A percentile compares a stretch with the other conserved stretches of the same genome.
Conservation (phyloP, 2,797 vertebrate genomes). For the Halcyon smyrnensis region DNA sequence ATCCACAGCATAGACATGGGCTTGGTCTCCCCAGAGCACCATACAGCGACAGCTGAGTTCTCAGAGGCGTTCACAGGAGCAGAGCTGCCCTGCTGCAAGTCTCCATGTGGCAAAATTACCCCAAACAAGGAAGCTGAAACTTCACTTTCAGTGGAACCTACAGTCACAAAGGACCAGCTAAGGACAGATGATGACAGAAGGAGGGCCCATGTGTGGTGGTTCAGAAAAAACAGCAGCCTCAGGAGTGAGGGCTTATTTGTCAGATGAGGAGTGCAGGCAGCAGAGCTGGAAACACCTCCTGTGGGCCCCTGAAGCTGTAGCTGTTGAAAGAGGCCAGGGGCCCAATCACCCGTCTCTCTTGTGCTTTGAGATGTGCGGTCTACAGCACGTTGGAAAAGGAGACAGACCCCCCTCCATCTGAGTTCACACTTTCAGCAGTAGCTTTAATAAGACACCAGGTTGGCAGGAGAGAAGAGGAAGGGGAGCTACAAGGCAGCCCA, state of each 20-base stretch:
- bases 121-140: background rate
- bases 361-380: background rate
- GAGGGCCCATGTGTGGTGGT: background rate
- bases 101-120: background rate
- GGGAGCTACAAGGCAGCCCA: background rate
- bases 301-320: constrained; percentile 1
- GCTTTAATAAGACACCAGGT: background rate
- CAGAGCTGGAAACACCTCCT: constrained; percentile 26
- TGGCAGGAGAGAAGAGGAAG: background rate
- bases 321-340: constrained; percentile 12
- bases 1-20: background rate
- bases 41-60: background rate
- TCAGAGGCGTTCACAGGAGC: background rate
- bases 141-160: background rate
- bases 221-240: background rate
- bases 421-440: background rate
- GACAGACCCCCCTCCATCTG: background rate
- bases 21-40: background rate
- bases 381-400: background rate
- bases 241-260: background rate
- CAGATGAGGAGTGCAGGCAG: background rate
- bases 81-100: background rate
- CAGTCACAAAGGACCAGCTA: background rate
- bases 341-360: background rate
- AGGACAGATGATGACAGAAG: background rate